These are phyloP conservation scores for Columba guinea DNA, from an alignment of 2,797 vertebrate species.

Conservation along the genomic window DNA sequence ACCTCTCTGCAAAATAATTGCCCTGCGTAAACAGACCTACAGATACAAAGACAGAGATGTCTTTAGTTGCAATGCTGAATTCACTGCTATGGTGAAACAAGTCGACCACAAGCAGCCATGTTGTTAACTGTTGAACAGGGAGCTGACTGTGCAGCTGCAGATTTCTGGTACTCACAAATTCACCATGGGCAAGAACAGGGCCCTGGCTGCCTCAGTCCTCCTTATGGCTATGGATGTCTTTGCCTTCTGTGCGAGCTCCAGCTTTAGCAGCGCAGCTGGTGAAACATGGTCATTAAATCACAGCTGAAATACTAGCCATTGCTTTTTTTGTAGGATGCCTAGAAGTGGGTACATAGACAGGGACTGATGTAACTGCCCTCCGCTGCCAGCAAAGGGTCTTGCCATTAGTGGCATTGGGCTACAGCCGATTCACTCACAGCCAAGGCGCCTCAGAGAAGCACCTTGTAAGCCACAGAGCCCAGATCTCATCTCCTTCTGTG, in stretches of 20 bases:
- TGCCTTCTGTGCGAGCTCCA: background rate
- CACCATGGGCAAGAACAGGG: background rate
- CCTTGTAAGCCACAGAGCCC: background rate
- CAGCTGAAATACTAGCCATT: background rate
- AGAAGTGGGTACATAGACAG: background rate
- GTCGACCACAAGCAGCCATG: background rate
- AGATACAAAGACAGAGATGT: background rate
- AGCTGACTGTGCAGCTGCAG: background rate
- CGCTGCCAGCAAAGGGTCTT: background rate
- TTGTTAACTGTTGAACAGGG: background rate
- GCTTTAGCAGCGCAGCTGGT: background rate
- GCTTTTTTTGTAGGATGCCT: background rate
- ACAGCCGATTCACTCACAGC: background rate
- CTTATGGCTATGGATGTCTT: background rate
- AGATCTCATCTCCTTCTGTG: background rate
- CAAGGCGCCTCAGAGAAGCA: background rate
- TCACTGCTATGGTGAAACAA: background rate
- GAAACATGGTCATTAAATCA: background rate
- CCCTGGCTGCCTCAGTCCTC: background rate
- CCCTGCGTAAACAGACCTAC: conserved; percentile 33
- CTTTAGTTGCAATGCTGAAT: background rate
- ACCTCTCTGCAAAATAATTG: conserved; percentile 54
- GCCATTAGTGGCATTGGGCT: rapidly evolving
- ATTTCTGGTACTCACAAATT: background rate
- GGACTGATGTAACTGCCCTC: background rate